Percentiles rank a stretch among this genome's conserved stretches.
Conservation (phyloP, 2,888 invertebrate genomes). For the Erpobdella octoculata region DNA sequence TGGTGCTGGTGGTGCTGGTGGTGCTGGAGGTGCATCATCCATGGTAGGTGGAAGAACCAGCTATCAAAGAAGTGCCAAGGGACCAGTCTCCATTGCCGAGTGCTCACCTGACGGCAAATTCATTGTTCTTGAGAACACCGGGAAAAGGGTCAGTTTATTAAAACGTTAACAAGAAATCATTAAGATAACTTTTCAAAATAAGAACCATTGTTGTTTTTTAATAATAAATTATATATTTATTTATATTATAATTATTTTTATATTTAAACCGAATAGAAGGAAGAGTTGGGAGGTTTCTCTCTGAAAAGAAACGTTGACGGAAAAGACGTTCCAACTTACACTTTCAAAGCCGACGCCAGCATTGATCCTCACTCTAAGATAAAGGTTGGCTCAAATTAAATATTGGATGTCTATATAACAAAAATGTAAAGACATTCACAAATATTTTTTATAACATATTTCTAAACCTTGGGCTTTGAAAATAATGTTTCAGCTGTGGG, state of each 20-base stretch:
- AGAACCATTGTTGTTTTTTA: too few species aligned
- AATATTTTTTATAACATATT: not conserved
- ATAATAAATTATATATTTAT: too few species aligned
- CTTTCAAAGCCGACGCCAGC: conserved; percentile 25
- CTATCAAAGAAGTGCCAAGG: conserved; percentile 44
- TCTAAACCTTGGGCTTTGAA: not conserved
- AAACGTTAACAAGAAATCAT: not conserved
- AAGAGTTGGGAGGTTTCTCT: conserved; percentile 31
- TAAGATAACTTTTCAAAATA: too few species aligned
- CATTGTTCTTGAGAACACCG: conserved; percentile 54
- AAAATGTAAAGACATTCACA: not conserved
- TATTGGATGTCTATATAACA: not conserved
- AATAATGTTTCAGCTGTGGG: conserved; percentile 27
- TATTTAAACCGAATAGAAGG: conserved; percentile 28
- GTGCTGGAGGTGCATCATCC: not conserved
- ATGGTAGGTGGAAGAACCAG: conserved; percentile 46
- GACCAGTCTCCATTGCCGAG: conserved; percentile 41
- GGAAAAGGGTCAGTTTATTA: conserved; percentile 43
- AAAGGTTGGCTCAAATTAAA: conserved; percentile 28
- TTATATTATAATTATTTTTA: too few species aligned
- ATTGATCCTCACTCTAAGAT: conserved; percentile 31
- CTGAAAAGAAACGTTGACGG: conserved; percentile 33
- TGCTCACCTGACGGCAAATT: conserved; percentile 54
- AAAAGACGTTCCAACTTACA: conserved; percentile 17
- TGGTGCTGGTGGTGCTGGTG: not conserved